Evolutionary conservation across 2,797 vertebrate genomes (phyloP).

Genomic region (Toxotes lorentzi): DNA sequence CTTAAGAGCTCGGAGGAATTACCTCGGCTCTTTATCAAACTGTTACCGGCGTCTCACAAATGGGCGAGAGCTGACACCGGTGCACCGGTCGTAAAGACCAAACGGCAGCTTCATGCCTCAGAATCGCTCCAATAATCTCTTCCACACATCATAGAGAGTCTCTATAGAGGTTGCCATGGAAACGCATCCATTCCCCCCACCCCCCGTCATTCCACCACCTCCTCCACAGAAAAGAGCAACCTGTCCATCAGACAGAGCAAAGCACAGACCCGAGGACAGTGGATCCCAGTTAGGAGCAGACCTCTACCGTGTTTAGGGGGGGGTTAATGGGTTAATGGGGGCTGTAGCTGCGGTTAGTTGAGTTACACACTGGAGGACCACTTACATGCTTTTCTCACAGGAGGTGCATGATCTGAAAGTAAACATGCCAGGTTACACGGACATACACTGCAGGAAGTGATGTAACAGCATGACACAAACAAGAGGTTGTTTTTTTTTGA

Average conservation of each 20-base stretch:
- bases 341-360: constrained; percentile 64
- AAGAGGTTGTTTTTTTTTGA: background rate
- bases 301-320: background rate
- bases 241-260: constrained; percentile 23
- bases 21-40: constrained; percentile 31
- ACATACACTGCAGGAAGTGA: constrained; percentile 41
- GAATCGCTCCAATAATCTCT: constrained; percentile 23
- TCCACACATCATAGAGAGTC: constrained; percentile 14
- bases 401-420: constrained; percentile 91
- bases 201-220: background rate
- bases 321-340: constrained; percentile 54
- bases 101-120: background rate
- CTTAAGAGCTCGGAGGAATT: constrained; percentile 25
- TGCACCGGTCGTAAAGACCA: background rate
- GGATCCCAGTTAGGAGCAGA: constrained; percentile 31
- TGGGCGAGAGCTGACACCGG: background rate
- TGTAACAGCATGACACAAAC: constrained; percentile 24
- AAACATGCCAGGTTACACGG: constrained; percentile 87
- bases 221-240: background rate
- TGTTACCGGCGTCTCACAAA: background rate
- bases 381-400: constrained; percentile 92
- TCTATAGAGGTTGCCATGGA: constrained; percentile 51
- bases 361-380: constrained; percentile 78
- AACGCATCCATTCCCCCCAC: constrained; percentile 41
- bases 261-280: constrained; percentile 22